phyloP scores from a whole-genome alignment of 1,140 invertebrate genomes.

The Caenorhabditis remanei region DNA sequence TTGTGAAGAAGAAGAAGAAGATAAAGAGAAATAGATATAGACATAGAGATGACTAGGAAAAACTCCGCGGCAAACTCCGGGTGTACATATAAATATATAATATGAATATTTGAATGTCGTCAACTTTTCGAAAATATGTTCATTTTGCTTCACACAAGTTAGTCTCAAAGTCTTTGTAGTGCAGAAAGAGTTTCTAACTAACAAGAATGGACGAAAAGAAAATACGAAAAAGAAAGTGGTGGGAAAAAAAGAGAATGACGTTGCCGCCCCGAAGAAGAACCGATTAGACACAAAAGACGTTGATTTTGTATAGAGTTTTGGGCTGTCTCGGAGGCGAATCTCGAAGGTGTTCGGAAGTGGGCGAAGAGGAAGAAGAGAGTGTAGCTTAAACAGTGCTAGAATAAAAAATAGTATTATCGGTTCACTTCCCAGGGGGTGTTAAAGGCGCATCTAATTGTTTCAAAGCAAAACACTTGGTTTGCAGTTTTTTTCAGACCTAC shows the following conservation, averaged over 20 bases:
- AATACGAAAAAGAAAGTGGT: neutral
- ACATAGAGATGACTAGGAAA: neutral
- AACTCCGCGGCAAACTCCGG: no score
- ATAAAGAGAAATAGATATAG: neutral
- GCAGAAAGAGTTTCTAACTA: no score
- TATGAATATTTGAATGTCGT: no score
- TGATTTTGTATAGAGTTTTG: constrained; percentile 41
- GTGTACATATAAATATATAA: no score
- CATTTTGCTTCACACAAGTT: no score
- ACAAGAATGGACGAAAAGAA: neutral
- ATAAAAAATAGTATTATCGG: no score
- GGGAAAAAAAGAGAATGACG: neutral
- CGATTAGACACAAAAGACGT: constrained; percentile 30
- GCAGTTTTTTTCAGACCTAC: no score
- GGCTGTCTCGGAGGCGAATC: neutral
- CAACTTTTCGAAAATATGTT: no score
- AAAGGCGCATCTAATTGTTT: no score
- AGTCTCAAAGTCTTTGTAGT: no score
- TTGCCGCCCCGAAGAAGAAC: neutral
- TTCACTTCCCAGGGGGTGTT: neutral
- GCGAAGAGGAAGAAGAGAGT: neutral
- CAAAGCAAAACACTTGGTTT: no score
- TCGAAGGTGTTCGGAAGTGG: neutral
- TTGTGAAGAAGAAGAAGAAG: neutral
- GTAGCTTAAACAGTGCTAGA: no score